Percentiles rank a stretch among this genome's conserved stretches.
phyloP scores from a whole-genome alignment of 2,113 vertebrate species.

The Calcarius ornatus region DNA sequence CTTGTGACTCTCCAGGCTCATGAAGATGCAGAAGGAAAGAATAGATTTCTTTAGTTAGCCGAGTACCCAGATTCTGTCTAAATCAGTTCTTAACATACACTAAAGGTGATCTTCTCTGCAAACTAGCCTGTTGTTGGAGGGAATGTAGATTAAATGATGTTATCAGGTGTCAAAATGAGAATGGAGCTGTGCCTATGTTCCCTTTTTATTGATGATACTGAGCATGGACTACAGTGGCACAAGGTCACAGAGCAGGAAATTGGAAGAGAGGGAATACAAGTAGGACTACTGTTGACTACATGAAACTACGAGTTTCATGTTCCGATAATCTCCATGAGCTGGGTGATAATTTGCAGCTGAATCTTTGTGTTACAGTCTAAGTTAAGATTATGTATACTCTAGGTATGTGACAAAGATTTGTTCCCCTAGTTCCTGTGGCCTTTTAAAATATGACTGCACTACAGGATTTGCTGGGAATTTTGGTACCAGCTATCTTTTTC shows the following conservation, averaged over 20 bases:
- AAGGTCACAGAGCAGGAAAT: not conserved
- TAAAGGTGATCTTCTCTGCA: not conserved
- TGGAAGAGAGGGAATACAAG: not conserved
- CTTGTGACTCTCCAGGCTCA: not conserved
- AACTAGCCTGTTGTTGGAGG: not conserved
- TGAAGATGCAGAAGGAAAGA: not conserved
- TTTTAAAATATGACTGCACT: not conserved
- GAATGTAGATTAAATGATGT: not conserved
- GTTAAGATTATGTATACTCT: not conserved
- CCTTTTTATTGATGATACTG: not conserved
- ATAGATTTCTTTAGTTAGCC: not conserved
- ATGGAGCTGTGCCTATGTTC: not conserved
- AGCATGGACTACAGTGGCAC: not conserved
- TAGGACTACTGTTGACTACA: not conserved
- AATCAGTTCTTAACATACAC: not conserved
- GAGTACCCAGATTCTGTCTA: not conserved
- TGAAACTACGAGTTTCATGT: not conserved
- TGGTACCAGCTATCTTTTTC: not conserved
- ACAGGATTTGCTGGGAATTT: not conserved
- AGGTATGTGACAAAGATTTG: not conserved
- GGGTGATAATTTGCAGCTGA: not conserved
- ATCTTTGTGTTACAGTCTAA: not conserved
- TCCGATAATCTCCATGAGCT: not conserved
- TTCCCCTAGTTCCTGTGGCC: not conserved
- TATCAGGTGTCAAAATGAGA: not conserved